Conservation (phyloP, 2,797 vertebrate species). For the Salmo trutta region DNA sequence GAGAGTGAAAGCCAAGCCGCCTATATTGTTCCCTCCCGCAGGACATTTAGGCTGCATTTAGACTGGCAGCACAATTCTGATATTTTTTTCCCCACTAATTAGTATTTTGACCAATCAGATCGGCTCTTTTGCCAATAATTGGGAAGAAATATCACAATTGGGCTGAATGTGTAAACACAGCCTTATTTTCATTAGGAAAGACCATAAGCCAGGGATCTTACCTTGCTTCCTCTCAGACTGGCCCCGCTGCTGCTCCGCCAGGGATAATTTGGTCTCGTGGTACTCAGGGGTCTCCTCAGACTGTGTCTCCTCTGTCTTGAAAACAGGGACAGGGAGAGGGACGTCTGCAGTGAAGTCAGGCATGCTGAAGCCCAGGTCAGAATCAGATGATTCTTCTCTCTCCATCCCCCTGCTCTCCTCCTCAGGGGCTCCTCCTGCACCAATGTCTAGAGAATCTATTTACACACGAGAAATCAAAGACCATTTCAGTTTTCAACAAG, state of each 20-base stretch:
- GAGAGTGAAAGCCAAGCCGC: neutral
- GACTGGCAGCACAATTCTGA: neutral
- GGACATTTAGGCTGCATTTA: constrained; percentile 6
- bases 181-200: neutral
- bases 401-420: constrained; percentile 51
- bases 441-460: constrained; percentile 42
- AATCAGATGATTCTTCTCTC: constrained; percentile 50
- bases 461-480: constrained; percentile 14
- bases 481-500: neutral
- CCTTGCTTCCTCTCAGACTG: constrained; percentile 34
- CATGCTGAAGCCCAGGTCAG: constrained; percentile 41
- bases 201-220: constrained; percentile 3
- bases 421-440: constrained; percentile 17
- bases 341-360: constrained; percentile 62
- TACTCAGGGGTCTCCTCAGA: constrained; percentile 21
- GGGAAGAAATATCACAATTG: neutral
- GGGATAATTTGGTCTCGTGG: constrained; percentile 2
- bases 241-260: neutral
- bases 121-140: neutral
- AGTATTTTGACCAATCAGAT: no score
- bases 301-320: constrained; percentile 27
- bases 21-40: constrained; percentile 34
- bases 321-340: neutral
- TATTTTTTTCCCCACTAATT: no score
- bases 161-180: neutral